Evolutionary conservation across 2,797 vertebrate species (phyloP).

Genomic region (Lagodon rhomboides): DNA sequence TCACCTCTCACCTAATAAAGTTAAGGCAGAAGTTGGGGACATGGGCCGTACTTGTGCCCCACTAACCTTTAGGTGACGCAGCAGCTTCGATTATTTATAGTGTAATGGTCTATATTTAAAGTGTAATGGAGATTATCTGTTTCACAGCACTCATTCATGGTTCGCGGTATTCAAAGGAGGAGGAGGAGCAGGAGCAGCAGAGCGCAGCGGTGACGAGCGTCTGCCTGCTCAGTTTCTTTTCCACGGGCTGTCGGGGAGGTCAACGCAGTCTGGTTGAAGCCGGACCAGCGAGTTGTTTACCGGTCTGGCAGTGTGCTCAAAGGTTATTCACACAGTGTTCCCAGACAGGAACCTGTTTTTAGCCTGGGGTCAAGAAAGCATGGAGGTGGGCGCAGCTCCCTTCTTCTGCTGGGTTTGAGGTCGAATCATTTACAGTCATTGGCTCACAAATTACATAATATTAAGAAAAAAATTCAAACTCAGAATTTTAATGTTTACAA

Average conservation of each 20-base stretch:
- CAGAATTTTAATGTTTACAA: too few species aligned
- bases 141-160: slow-evolving; percentile 41
- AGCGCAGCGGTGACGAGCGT: slow-evolving; percentile 27
- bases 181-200: slow-evolving; percentile 19
- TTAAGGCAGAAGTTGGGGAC: background rate
- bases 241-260: slow-evolving; percentile 34
- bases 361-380: slow-evolving; percentile 35
- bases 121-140: slow-evolving; percentile 59
- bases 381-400: background rate
- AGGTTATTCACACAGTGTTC: slow-evolving; percentile 68
- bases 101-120: slow-evolving; percentile 66
- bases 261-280: slow-evolving; percentile 54
- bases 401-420: background rate
- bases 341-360: slow-evolving; percentile 59
- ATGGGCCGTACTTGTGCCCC: slow-evolving; percentile 5
- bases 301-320: slow-evolving; percentile 43
- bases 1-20: background rate
- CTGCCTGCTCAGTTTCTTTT: slow-evolving; percentile 70
- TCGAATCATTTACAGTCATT: background rate
- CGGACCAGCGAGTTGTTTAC: slow-evolving; percentile 77
- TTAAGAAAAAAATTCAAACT: background rate
- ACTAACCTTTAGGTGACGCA: slow-evolving; percentile 62
- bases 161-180: slow-evolving; percentile 66
- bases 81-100: slow-evolving; percentile 48
- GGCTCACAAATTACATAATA: background rate